A percentile compares a stretch with the other conserved stretches of the same genome.
These are phyloP conservation scores for Drosophila triauraria DNA, from an alignment of 1,140 invertebrate species.

Conservation along the genomic window DNA sequence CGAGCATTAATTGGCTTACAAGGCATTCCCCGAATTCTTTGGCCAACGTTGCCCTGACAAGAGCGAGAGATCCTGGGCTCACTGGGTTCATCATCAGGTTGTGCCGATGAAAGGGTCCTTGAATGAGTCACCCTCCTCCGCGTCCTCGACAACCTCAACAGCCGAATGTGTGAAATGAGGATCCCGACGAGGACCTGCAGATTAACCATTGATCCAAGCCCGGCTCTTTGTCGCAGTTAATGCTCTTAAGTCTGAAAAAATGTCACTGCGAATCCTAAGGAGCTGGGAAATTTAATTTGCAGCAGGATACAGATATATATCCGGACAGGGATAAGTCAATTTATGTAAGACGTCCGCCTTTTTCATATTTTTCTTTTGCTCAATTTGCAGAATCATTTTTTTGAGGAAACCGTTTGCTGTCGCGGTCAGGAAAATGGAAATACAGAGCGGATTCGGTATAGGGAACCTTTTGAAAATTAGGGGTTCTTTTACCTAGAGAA, in stretches of 20 bases:
- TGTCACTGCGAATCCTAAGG: conserved; percentile 7
- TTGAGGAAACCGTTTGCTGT: conserved; percentile 10
- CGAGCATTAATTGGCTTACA: conserved; percentile 78
- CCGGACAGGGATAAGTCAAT: conserved; percentile 40
- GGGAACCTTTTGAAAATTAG: too few species aligned
- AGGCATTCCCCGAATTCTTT: conserved; percentile 66
- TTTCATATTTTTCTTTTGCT: conserved; percentile 10
- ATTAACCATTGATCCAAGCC: conserved; percentile 16
- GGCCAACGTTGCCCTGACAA: conserved; percentile 31
- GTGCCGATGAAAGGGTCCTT: conserved; percentile 1
- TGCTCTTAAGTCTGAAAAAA: conserved; percentile 38
- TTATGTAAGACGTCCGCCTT: conserved; percentile 29
- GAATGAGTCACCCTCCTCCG: conserved; percentile 27
- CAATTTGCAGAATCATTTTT: not conserved
- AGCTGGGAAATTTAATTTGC: conserved; percentile 37
- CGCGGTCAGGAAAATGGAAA: too few species aligned
- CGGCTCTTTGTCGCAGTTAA: conserved; percentile 19
- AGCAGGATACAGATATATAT: conserved; percentile 10
- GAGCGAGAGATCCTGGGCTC: conserved; percentile 1
- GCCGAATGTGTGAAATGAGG: conserved; percentile 32
- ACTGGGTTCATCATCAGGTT: not conserved
- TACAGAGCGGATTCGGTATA: too few species aligned
- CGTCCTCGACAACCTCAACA: conserved; percentile 10
- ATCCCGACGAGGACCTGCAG: conserved; percentile 26
- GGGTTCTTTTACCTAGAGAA: too few species aligned